These are phyloP conservation scores for Tipula helvola DNA, from an alignment of 2,888 invertebrate genomes.

Conservation along the genomic window DNA sequence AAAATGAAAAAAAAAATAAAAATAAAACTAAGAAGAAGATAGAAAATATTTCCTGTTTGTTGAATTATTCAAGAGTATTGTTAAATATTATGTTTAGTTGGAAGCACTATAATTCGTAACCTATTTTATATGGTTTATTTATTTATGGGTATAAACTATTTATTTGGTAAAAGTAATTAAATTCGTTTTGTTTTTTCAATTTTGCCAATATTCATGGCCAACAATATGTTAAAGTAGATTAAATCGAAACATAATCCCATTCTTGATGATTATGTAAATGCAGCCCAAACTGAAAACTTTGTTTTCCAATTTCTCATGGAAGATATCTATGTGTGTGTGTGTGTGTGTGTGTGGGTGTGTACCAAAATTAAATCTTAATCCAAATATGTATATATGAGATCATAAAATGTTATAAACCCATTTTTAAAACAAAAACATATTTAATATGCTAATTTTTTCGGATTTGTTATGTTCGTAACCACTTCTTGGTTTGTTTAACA, in stretches of 20 bases:
- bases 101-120: background rate
- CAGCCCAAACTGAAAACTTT: background rate
- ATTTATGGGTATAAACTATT: background rate
- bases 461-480: background rate
- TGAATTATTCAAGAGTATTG: background rate
- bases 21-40: background rate
- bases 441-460: background rate
- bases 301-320: background rate
- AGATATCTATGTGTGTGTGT: background rate
- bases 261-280: background rate
- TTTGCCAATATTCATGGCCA: background rate
- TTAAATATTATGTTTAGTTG: background rate
- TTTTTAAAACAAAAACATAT: background rate
- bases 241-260: background rate
- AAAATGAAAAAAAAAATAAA: background rate
- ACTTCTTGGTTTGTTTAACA: slow-evolving; percentile 4
- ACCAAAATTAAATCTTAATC: background rate
- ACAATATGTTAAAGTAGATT: background rate
- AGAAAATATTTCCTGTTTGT: background rate
- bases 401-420: background rate
- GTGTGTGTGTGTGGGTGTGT: background rate
- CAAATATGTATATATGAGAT: background rate
- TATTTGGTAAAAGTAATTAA: background rate
- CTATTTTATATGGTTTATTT: background rate
- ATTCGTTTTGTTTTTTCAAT: background rate